These are phyloP conservation scores for Eubasilissa splendida DNA, from an alignment of 2,888 invertebrate genomes.

Conservation along the genomic window DNA sequence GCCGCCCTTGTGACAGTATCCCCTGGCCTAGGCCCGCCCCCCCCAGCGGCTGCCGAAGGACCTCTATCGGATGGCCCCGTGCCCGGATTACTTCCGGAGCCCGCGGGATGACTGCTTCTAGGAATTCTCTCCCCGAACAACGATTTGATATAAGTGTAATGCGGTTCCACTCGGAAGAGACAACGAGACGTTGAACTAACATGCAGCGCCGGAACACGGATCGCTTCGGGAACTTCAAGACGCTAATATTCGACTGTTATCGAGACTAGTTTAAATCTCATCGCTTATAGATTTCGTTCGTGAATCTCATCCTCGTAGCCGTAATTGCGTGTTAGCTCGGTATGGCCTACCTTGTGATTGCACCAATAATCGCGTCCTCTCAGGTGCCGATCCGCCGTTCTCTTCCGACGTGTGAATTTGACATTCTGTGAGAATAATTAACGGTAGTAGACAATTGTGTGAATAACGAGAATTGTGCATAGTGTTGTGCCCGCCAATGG, in stretches of 20 bases:
- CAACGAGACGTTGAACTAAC: too few relatives aligned
- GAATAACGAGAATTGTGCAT: constrained; percentile 5
- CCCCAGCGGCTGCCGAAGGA: constrained; percentile 23
- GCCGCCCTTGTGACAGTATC: constrained; percentile 94
- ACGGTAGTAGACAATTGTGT: constrained; percentile 1
- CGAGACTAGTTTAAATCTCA: background rate
- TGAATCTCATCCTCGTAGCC: constrained; percentile 7
- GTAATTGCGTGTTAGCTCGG: background rate
- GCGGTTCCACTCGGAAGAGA: background rate
- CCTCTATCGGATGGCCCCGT: constrained; percentile 14
- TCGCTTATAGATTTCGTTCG: constrained; percentile 2
- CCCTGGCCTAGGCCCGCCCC: constrained; percentile 82
- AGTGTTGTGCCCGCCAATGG: constrained; percentile 33
- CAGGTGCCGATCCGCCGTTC: background rate
- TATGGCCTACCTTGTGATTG: background rate
- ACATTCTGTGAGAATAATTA: constrained; percentile 1
- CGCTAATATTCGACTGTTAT: background rate
- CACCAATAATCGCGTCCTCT: background rate
- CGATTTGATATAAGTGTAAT: background rate
- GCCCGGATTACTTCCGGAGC: constrained; percentile 11
- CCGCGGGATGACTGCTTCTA: constrained; percentile 17
- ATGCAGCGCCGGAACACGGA: background rate
- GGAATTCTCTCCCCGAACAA: background rate
- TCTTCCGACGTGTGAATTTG: constrained; percentile 1
- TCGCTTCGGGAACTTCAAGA: background rate